Conservation (phyloP, 2,888 invertebrate genomes). For the Tenthredo notha region DNA sequence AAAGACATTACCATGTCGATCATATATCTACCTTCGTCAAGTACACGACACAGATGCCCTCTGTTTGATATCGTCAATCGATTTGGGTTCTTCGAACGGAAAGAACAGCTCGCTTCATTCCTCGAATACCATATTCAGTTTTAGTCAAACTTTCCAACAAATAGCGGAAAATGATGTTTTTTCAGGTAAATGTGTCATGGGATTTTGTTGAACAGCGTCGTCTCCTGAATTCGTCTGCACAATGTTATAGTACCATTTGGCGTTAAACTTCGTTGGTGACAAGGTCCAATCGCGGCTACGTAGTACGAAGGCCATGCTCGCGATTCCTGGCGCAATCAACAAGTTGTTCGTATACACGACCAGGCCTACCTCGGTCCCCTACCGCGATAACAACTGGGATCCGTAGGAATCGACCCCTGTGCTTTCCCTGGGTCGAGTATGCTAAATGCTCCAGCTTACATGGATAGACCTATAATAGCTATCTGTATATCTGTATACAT, state of each 20-base stretch:
- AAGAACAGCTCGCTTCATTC: background rate
- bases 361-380: constrained; percentile 42
- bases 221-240: background rate
- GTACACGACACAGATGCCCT: background rate
- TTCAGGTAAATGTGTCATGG: background rate
- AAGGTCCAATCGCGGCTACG: background rate
- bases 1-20: constrained; percentile 37
- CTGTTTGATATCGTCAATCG: background rate
- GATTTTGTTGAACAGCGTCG: background rate
- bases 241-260: background rate
- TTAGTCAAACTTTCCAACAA: background rate
- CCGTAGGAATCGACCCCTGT: constrained; percentile 44
- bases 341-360: constrained; percentile 45
- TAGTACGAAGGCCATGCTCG: constrained; percentile 14
- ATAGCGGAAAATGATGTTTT: background rate
- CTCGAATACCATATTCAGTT: background rate
- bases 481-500: constrained; percentile 18
- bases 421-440: constrained; percentile 42
- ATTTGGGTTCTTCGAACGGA: background rate
- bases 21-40: constrained; percentile 29
- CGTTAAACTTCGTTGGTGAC: constrained; percentile 7
- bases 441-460: constrained; percentile 50
- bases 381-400: constrained; percentile 37
- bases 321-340: constrained; percentile 49
- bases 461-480: constrained; percentile 15